These are phyloP conservation scores for Brachypodius melanocephalos DNA, from an alignment of 2,113 vertebrate genomes.

Conservation along the genomic window DNA sequence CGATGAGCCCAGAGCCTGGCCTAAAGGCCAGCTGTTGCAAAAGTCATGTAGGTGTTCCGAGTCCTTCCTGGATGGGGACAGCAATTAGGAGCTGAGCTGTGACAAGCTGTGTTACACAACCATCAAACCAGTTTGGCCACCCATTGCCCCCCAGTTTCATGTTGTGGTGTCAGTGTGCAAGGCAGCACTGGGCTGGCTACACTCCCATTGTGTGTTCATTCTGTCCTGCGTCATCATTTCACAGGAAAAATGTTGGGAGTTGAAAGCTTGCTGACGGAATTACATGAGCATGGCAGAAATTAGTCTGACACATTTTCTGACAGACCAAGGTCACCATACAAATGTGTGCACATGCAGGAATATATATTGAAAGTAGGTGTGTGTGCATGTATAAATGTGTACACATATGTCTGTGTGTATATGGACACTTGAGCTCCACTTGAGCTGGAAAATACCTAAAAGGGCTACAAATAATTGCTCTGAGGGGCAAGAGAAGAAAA, in stretches of 20 bases:
- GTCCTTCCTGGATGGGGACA: background rate
- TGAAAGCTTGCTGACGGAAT: background rate
- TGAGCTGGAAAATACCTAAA: background rate
- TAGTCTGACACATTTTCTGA: background rate
- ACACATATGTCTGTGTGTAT: fast-evolving
- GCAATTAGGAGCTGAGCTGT: background rate
- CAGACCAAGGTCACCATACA: background rate
- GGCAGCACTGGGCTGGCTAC: fast-evolving
- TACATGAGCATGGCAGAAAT: background rate
- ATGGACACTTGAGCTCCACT: background rate
- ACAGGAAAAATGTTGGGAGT: background rate
- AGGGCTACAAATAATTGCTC: background rate
- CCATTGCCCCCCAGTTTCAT: background rate
- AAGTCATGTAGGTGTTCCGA: background rate
- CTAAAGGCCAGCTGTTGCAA: background rate
- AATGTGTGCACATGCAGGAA: background rate
- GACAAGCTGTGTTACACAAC: background rate
- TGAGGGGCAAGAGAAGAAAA: background rate
- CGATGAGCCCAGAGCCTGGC: fast-evolving
- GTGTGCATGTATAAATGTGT: background rate
- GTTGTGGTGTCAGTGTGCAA: background rate
- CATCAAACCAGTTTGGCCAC: background rate
- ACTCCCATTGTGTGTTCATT: background rate
- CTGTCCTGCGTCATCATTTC: background rate
- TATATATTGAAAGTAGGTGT: background rate